Evolutionary conservation across 1,140 invertebrate genomes (phyloP).

Genomic region (Lysiphlebus fabarum): DNA sequence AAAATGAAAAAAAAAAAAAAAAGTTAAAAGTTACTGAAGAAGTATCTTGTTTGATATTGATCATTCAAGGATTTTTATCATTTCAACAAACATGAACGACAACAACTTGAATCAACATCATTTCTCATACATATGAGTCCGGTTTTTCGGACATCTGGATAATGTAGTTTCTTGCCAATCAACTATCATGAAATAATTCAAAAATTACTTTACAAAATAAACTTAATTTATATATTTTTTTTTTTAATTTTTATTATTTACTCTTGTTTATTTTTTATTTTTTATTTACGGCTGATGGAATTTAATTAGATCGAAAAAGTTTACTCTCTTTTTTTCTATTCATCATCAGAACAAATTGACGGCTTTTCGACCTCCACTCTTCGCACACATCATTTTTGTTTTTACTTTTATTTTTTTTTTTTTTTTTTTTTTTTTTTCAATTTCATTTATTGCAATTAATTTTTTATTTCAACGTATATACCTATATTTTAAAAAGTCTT

Average conservation of each 20-base stretch:
- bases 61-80: constrained; percentile 32
- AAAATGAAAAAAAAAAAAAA: constrained; percentile 2
- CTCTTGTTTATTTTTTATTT: constrained; percentile 2
- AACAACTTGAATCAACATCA: constrained; percentile 12
- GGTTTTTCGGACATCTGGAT: constrained; percentile 34
- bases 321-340: background rate
- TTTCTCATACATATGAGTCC: constrained; percentile 32
- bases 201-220: background rate
- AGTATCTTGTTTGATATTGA: constrained; percentile 8
- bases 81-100: constrained; percentile 22
- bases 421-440: background rate
- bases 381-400: constrained; percentile 2
- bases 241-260: background rate
- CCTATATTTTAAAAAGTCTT: too few relatives aligned
- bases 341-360: constrained; percentile 15
- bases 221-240: background rate
- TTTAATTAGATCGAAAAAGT: constrained; percentile 17
- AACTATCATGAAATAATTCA: constrained; percentile 15
- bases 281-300: constrained; percentile 5
- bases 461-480: background rate
- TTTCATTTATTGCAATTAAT: background rate
- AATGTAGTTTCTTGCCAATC: constrained; percentile 39
- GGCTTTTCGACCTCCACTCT: constrained; percentile 9
- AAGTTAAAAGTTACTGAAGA: background rate
- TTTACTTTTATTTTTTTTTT: background rate